These are phyloP conservation scores for Andrena hattorfiana DNA, from an alignment of 2,888 invertebrate genomes.

Conservation along the genomic window DNA sequence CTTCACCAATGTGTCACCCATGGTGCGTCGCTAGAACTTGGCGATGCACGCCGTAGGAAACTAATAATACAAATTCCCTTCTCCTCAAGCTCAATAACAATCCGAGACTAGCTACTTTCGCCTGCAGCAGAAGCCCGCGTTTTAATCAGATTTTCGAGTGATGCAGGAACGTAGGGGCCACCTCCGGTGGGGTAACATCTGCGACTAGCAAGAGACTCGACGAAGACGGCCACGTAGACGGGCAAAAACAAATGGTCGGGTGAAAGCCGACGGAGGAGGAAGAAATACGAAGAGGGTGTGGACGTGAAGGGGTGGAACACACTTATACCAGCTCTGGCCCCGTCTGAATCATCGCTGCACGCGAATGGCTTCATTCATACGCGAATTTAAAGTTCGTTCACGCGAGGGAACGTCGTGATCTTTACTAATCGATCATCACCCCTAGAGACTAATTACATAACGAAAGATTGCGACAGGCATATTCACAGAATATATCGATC, in stretches of 20 bases:
- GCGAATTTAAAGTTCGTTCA: conserved; percentile 53
- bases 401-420: conserved; percentile 18
- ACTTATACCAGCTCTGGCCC: conserved; percentile 19
- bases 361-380: conserved; percentile 65
- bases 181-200: conserved; percentile 12
- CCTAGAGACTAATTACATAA: background rate
- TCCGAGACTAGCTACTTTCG: conserved; percentile 1
- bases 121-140: background rate
- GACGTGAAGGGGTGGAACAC: conserved; percentile 37
- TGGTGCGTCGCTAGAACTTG: no score
- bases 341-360: conserved; percentile 61
- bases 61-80: background rate
- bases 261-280: conserved; percentile 23
- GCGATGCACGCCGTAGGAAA: background rate
- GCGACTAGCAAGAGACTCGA: background rate
- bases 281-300: conserved; percentile 47
- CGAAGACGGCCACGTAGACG: conserved; percentile 19
- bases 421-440: conserved; percentile 31
- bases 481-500: background rate
- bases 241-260: conserved; percentile 33
- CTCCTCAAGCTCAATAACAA: background rate
- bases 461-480: background rate
- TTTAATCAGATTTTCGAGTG: conserved; percentile 13
- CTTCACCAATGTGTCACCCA: no score
- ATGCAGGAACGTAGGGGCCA: conserved; percentile 1